Conservation (phyloP, 2,113 vertebrate species). For the Chaetura pelagica region DNA sequence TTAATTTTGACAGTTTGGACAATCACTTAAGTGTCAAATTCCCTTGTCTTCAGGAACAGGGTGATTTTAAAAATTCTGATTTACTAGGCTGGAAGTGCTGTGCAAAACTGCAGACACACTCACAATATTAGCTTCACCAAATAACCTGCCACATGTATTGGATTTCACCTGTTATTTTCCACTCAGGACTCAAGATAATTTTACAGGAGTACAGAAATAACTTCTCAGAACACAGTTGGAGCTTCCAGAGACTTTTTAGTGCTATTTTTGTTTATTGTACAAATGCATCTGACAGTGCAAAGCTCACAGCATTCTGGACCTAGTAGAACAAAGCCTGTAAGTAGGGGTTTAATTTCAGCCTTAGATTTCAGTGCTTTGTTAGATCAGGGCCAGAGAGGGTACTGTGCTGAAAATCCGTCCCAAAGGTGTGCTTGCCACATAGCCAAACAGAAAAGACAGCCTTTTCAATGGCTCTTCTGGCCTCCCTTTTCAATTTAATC, state of each 20-base stretch:
- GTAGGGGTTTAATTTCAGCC: background rate
- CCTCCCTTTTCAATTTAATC: background rate
- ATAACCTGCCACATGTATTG: background rate
- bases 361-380: background rate
- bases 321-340: background rate
- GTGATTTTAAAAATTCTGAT: background rate
- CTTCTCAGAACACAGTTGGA: background rate
- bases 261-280: background rate
- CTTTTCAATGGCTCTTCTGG: background rate
- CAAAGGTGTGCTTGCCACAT: background rate
- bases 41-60: background rate
- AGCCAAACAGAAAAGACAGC: background rate
- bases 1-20: background rate
- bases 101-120: background rate
- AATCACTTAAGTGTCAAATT: background rate
- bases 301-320: background rate
- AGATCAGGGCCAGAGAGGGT: background rate
- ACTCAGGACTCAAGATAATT: background rate
- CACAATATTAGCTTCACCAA: background rate
- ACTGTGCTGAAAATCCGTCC: background rate
- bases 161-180: background rate
- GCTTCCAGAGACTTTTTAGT: background rate
- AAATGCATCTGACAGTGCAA: background rate
- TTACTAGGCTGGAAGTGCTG: background rate
- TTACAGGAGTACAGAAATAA: background rate